Evolutionary conservation across 2,797 vertebrate genomes (phyloP), one percentile per base, ranked within the genome.

Genomic region (Sebastes diploproa): DNA sequence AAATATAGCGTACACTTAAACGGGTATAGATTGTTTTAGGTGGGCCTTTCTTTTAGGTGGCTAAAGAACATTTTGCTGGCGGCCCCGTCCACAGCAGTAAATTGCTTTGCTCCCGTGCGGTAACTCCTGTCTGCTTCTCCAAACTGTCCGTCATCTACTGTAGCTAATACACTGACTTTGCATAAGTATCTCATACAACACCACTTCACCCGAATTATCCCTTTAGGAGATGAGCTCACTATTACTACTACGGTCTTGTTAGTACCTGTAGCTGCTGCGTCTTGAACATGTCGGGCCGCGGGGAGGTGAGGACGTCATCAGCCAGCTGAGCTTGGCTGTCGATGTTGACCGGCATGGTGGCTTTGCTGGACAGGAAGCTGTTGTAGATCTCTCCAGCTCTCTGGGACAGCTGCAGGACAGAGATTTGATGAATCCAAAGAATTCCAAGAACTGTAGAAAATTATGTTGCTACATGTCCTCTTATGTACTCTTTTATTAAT

Each of bases 261-360:
- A n/a, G 13, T 94, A 99, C 98, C 97, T 99, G 98, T 65, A 99
- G 96, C 80, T 99, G 98, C 84, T 99, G 98, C 74, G 98, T 97
- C 94, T 97, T 99, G 95, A 99, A 99, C 98, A 99, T 99, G 94
- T 98, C 97, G 0, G 98, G 98, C 77, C 97, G 96, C 0, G 98
- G 98, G 6, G 98, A 97, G 8, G 96, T 97, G 88, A 99, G 98
- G 81, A 98, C 96, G 85, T 99, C 98, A 4, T 98, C 98, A 0
- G 98, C 98, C 94, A 99, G 68, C 94, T 99, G 98, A 30, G 98
- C 98, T 85, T 99, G 98, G 93, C 98, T 99, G 91, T 99, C 98
- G 16, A 99, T 99, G 94, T 99, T 99, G 91, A 99, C 98, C 0
- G 98, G 98, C 25, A 97, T 99, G 82, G 97, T 98, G 90, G 98